Evolutionary conservation across 2,888 invertebrate genomes (phyloP).

Genomic region (Nebria brevicollis): DNA sequence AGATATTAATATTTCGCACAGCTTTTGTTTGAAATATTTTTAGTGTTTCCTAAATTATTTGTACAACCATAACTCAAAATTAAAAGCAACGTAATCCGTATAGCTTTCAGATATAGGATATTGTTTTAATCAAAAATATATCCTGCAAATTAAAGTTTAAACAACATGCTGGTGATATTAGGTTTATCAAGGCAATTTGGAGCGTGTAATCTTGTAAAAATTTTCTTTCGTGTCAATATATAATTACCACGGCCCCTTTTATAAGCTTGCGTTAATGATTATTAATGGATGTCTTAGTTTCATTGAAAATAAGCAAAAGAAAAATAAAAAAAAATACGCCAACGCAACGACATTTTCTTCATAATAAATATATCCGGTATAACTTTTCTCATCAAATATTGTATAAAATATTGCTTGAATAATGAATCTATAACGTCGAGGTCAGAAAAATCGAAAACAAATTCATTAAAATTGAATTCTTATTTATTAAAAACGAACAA

Average conservation of each 20-base stretch:
- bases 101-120: no score
- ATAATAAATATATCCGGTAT: not conserved
- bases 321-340: not conserved
- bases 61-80: no score
- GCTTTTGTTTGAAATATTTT: no score
- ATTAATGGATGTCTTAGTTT: slow-evolving; percentile 22
- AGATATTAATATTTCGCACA: no score
- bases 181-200: not conserved
- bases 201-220: slow-evolving; percentile 23
- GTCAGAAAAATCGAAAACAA: no score
- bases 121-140: no score
- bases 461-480: no score
- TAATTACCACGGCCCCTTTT: slow-evolving; percentile 9
- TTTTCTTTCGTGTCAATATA: slow-evolving; percentile 27
- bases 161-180: not conserved
- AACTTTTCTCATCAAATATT: not conserved
- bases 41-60: no score
- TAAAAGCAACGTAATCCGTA: no score
- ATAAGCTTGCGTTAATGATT: slow-evolving; percentile 15
- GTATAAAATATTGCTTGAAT: not conserved
- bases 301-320: slow-evolving; percentile 11
- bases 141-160: not conserved
- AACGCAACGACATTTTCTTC: not conserved
- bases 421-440: not conserved
- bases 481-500: no score